phyloP scores from a whole-genome alignment of 2,797 vertebrate genomes.

The Coregonus suidteri region DNA sequence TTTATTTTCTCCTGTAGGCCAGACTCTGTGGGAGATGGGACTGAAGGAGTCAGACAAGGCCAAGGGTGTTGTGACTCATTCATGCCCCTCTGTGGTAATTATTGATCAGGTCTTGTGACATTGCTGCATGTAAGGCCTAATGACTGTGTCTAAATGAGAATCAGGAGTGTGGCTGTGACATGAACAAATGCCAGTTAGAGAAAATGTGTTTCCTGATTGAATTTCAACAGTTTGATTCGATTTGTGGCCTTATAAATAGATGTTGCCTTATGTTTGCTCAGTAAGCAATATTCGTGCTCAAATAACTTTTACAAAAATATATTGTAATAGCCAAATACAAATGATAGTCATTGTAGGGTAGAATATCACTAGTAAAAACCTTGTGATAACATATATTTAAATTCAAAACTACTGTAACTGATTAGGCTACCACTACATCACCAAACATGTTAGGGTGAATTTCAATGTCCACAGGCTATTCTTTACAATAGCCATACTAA shows the following conservation, averaged over 20 bases:
- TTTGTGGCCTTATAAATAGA: not conserved
- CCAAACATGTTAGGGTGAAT: not conserved
- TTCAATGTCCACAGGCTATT: not conserved
- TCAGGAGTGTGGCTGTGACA: constrained; percentile 64
- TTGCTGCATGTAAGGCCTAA: constrained; percentile 36
- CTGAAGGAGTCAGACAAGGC: no score
- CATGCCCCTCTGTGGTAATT: constrained; percentile 44
- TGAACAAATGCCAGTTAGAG: constrained; percentile 19
- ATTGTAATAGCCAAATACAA: no score
- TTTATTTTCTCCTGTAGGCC: not conserved
- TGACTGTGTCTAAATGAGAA: constrained; percentile 62
- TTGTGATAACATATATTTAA: no score
- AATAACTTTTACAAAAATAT: no score
- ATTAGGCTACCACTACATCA: no score
- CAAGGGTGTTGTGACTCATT: no score
- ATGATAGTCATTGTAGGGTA: no score
- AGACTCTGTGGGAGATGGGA: no score
- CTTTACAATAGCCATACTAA: no score
- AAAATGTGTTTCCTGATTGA: not conserved
- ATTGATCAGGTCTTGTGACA: constrained; percentile 67
- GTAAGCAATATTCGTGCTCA: not conserved
- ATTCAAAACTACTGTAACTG: no score
- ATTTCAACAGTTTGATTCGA: not conserved
- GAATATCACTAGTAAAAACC: no score
- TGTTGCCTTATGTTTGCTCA: not conserved